phyloP scores from a whole-genome alignment of 1,140 invertebrate genomes.

The Laodelphax striatellus region DNA sequence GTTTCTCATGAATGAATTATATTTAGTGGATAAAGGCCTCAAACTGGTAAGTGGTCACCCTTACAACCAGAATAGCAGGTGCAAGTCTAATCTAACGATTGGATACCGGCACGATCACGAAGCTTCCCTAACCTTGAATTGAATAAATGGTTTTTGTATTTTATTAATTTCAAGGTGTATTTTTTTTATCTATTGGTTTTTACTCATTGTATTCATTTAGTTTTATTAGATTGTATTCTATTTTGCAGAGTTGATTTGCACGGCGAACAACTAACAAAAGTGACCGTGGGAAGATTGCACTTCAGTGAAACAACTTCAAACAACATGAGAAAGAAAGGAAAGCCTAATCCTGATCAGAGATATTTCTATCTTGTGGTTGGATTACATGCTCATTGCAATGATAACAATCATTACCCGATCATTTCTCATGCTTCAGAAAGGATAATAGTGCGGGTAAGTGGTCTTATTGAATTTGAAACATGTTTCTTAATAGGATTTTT shows the following conservation, averaged over 20 bases:
- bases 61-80: too few relatives aligned
- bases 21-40: too few relatives aligned
- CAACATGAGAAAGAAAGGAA: constrained; percentile 97
- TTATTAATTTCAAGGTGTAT: too few relatives aligned
- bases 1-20: too few relatives aligned
- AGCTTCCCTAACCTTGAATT: too few relatives aligned
- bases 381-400: constrained; percentile 76
- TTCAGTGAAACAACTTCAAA: constrained; percentile 98
- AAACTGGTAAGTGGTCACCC: too few relatives aligned
- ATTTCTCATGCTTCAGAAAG: constrained; percentile 85
- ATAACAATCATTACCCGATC: constrained; percentile 58
- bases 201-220: too few relatives aligned
- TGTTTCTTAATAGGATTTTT: too few relatives aligned
- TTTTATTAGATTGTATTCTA: neutral
- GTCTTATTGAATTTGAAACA: constrained; percentile 4
- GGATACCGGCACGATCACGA: too few relatives aligned
- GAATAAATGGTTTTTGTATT: too few relatives aligned
- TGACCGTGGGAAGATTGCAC: constrained; percentile 91
- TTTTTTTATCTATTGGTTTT: too few relatives aligned
- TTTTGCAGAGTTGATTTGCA: constrained; percentile 68
- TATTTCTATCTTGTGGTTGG: constrained; percentile 89
- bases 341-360: constrained; percentile 95
- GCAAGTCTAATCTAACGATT: too few relatives aligned
- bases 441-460: constrained; percentile 85
- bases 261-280: constrained; percentile 69